Base-by-base conservation (phyloP, 2,113 vertebrate genomes). In the Saguinus imperator region DNA sequence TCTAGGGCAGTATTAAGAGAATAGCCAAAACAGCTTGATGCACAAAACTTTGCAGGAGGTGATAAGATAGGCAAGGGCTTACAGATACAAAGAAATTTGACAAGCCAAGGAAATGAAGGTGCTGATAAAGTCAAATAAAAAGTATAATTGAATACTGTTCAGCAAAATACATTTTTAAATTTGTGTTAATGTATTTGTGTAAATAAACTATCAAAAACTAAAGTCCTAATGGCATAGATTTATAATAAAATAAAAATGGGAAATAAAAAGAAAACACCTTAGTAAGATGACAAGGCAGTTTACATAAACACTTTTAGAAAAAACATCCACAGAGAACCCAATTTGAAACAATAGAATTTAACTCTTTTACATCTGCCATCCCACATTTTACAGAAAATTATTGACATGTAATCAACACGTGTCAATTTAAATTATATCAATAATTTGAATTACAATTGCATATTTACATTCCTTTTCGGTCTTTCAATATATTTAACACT, bases 211-310 rank as follows among this genome's bases (percentile, higher is more conserved):
- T 5, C 13, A 66, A 37, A 52, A 76, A 32, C 17, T 86, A 45
- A 80, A 70, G 6, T 57, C 43, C 14, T 40, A 76, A 86, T 40
- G 29, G 35, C 6, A 1, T 64, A 82, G 8, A 61, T 32, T 76
- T 92, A 81, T 88, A 68, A 70, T n/a, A 68, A 85, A n/a, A 58
- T 87, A 50, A 79, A 89, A 79, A 43, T n/a, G 81, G n/a, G 79
- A 70, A 52, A 68, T 27, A 48, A 40, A 77, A 88, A 61, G 43
- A 64, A 94, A 80, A 73, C 16, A 27, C 16, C 84, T 84, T 35
- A 72, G 7, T 40, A 86, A 81, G 32, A 4, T 40, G 86, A 58
- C 25, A 64, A 89, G 20, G 29, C 17, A 50, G 3, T 75, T 89
- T 75, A n/a, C 9, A 55, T 57, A 94, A 84, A 84, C 43, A 8